Evolutionary conservation across 2,888 invertebrate species (phyloP), one percentile per base, ranked within the genome.

Genomic region (Liopterus haemorrhoidalis): DNA sequence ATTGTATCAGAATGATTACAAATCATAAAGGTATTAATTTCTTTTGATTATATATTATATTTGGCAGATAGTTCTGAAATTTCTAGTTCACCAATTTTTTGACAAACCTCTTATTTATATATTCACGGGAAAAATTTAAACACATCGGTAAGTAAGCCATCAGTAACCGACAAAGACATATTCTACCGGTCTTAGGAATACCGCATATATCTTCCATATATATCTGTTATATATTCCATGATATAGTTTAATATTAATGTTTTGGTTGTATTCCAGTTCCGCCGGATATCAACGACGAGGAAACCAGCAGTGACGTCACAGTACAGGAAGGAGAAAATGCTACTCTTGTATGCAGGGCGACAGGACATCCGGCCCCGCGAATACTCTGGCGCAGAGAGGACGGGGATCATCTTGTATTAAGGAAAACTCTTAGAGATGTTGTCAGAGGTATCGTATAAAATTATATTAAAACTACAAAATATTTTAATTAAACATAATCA

Each of bases 351-450:
- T 79, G 79, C 60, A 65, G 69, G 48, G 78, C 77, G 18, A 72
- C 69, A 25, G 78, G 78, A 25, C 73, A 71, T 57, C 78, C 78
- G 9, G 59, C 65, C 43, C 78, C 78, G 2, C 67, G 74, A 54
- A 76, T 78, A 50, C 66, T 74, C 45, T 79, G 79, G 78, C 67
- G 73, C 52, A 64, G 78, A 20, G 79, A 79, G 56, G 76, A 78
- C 55, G 71, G 71, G n/a, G 66, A 65, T 48, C 69, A 66, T 50
- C 65, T 72, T 40, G 50, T 65, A 5, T 54, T 70, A 24, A 65
- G 66, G 41, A 61, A 63, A 41, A 63, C 62, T 30, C 52, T 57
- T 11, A 59, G 66, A 24, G 69, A 71, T 39, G 58, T 61, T 31
- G 65, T 68, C 51, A 68, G 62, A 66, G 70, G 72, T 71, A 61